phyloP scores from a whole-genome alignment of 1,140 invertebrate species.

The Heliconius melpomene region DNA sequence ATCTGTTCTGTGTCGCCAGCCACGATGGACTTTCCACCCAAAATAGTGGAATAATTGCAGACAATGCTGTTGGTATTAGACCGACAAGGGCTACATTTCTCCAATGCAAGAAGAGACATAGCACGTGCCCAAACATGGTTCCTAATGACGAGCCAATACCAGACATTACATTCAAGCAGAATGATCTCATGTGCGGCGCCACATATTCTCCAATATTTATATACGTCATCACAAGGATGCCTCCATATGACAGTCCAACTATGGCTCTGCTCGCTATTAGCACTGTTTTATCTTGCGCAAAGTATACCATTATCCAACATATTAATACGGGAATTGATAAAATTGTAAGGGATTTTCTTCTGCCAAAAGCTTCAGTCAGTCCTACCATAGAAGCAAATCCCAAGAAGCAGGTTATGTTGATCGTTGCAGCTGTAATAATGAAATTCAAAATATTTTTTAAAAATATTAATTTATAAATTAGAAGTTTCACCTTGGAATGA shows the following conservation, averaged over 20 bases:
- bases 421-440: conserved; percentile 36
- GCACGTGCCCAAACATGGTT: conserved; percentile 35
- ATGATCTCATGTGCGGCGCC: conserved; percentile 28
- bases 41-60: conserved; percentile 39
- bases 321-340: conserved; percentile 33
- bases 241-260: conserved; percentile 37
- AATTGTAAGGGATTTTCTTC: conserved; percentile 35
- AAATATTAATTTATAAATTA: too few relatives aligned
- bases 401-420: conserved; percentile 38
- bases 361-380: conserved; percentile 33
- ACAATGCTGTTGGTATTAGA: conserved; percentile 39
- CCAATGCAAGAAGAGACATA: conserved; percentile 40
- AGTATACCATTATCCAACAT: conserved; percentile 40
- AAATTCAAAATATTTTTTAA: not conserved
- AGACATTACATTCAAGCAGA: conserved; percentile 38
- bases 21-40: conserved; percentile 43
- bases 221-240: conserved; percentile 35
- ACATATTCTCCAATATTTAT: conserved; percentile 41
- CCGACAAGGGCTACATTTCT: conserved; percentile 42
- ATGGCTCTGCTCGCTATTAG: conserved; percentile 37
- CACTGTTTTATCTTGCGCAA: conserved; percentile 28
- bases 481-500: too few relatives aligned
- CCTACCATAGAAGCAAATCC: conserved; percentile 33
- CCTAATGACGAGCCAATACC: conserved; percentile 26
- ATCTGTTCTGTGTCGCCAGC: conserved; percentile 32